Percentiles rank a stretch among this genome's conserved stretches.
These are phyloP conservation scores for Myzus persicae DNA, from an alignment of 1,140 invertebrate species.

Conservation along the genomic window DNA sequence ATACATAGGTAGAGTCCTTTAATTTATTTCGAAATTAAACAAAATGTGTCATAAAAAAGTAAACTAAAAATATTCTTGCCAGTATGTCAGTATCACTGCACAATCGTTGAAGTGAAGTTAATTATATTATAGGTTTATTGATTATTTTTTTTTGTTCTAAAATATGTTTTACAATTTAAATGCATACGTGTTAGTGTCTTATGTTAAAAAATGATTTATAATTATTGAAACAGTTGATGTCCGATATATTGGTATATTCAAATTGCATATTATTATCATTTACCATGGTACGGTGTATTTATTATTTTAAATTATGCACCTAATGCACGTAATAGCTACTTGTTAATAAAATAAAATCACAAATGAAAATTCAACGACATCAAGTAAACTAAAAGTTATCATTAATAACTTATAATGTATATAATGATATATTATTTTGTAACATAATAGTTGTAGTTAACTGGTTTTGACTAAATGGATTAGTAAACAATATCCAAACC, in stretches of 20 bases:
- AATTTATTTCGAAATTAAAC: not conserved
- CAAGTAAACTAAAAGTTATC: not conserved
- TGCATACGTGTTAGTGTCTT: not conserved
- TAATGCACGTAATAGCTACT: not conserved
- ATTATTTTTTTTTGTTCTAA: not conserved
- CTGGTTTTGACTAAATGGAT: not conserved
- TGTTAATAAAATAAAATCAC: not conserved
- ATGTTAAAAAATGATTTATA: not conserved
- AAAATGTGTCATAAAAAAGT: not conserved
- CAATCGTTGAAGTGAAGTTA: not conserved
- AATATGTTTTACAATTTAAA: not conserved
- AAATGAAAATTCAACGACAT: not conserved
- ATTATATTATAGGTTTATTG: not conserved
- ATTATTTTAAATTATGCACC: not conserved
- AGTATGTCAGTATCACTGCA: not conserved
- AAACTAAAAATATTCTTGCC: not conserved
- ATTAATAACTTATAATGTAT: not conserved
- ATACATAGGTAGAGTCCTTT: not conserved
- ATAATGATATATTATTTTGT: not conserved
- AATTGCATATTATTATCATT: not conserved
- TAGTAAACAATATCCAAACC: not conserved
- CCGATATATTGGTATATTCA: not conserved
- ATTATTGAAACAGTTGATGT: not conserved
- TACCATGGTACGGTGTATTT: not conserved
- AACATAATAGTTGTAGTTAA: not conserved